Percentiles rank a stretch among this genome's conserved stretches.
Conservation (phyloP, 2,888 invertebrate species). For the Torymus auratus region DNA sequence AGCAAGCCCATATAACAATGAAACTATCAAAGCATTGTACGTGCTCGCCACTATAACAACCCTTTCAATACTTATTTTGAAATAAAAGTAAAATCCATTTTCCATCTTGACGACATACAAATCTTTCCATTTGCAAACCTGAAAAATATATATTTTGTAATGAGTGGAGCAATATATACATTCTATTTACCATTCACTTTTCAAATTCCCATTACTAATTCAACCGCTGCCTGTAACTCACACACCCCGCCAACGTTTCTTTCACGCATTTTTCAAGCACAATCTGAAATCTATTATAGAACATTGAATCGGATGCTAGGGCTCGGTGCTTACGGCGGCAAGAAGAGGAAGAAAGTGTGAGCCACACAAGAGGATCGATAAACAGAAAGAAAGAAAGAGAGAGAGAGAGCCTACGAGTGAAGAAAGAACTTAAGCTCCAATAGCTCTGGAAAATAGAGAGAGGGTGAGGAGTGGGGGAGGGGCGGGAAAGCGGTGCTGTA, state of each 20-base stretch:
- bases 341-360: not conserved
- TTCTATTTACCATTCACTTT: too few relatives aligned
- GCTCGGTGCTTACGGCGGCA: not conserved
- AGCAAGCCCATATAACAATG: constrained; percentile 47
- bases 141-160: not conserved
- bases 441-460: constrained; percentile 48
- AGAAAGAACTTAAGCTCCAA: constrained; percentile 25
- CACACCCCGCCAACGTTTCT: not conserved
- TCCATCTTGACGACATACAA: not conserved
- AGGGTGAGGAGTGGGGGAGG: constrained; percentile 52
- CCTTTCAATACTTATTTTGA: constrained; percentile 38
- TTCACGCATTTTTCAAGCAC: constrained; percentile 18
- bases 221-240: too few relatives aligned
- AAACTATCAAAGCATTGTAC: constrained; percentile 50
- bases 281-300: constrained; percentile 41
- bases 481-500: constrained; percentile 53
- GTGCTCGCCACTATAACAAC: constrained; percentile 21
- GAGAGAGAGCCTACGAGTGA: constrained; percentile 37
- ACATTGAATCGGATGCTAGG: constrained; percentile 26
- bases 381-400: constrained; percentile 20
- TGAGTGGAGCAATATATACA: too few relatives aligned
- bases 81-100: constrained; percentile 32
- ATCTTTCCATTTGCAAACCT: not conserved
- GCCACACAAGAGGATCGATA: not conserved
- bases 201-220: too few relatives aligned